Percentiles rank a stretch among this genome's conserved stretches.
phyloP scores from a whole-genome alignment of 2,888 invertebrate genomes.

The Hofmannophila pseudospretella region DNA sequence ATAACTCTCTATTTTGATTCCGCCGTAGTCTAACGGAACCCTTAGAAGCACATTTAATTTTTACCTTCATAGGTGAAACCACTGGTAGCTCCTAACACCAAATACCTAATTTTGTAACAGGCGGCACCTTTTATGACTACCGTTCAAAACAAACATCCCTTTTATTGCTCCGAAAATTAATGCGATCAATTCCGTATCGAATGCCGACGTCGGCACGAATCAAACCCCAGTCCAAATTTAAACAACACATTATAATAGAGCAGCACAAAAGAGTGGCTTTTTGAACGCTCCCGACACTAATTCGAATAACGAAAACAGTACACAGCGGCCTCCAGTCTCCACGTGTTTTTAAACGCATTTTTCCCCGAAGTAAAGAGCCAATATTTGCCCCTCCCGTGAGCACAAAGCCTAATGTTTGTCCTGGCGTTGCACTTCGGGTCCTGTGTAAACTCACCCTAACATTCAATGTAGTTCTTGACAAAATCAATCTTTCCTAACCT shows the following conservation, averaged over 20 bases:
- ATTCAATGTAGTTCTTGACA: constrained; percentile 41
- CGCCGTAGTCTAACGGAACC: too few relatives aligned
- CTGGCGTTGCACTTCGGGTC: constrained; percentile 72
- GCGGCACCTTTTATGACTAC: constrained; percentile 22
- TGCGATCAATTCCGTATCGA: constrained; percentile 43
- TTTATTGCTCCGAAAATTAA: constrained; percentile 56
- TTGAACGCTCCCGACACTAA: constrained; percentile 50
- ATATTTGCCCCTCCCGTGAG: constrained; percentile 71
- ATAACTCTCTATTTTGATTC: too few relatives aligned
- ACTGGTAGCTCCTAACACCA: constrained; percentile 1
- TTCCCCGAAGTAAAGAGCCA: constrained; percentile 68
- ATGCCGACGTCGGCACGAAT: constrained; percentile 20
- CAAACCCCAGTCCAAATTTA: constrained; percentile 30
- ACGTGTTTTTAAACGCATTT: constrained; percentile 73
- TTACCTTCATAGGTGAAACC: too few relatives aligned
- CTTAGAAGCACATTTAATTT: too few relatives aligned
- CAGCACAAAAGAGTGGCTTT: constrained; percentile 43
- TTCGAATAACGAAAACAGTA: constrained; percentile 72
- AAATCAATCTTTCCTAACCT: constrained; percentile 27
- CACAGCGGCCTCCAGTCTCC: constrained; percentile 62
- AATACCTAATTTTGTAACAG: constrained; percentile 2
- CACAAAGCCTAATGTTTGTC: constrained; percentile 73
- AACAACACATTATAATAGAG: constrained; percentile 36
- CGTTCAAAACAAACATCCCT: constrained; percentile 46
- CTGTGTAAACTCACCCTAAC: constrained; percentile 70